These are phyloP conservation scores for Zoanthus gigantus DNA, from an alignment of 92 coral and sea anemone genomes.

Conservation along the genomic window DNA sequence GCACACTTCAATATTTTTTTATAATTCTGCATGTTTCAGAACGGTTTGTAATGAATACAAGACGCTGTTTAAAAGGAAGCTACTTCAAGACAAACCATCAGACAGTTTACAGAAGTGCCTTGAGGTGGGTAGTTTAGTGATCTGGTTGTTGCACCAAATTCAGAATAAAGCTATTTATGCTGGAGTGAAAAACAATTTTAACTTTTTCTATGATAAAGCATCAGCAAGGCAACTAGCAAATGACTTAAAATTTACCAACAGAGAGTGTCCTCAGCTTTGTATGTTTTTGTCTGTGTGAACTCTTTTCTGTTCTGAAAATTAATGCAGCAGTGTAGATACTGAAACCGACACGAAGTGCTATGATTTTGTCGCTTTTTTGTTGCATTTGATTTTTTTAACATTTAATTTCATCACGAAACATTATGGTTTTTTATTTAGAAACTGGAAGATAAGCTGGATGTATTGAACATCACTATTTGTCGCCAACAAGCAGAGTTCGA, in stretches of 20 bases:
- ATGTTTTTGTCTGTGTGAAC: background rate
- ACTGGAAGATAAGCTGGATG: conserved; percentile 87
- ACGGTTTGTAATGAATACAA: conserved; percentile 81
- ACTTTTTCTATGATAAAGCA: too few relatives aligned
- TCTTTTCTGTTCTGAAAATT: background rate
- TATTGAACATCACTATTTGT: conserved; percentile 92
- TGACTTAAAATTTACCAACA: too few relatives aligned
- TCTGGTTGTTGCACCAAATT: background rate
- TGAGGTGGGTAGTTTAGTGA: conserved; percentile 54
- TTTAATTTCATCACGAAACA: background rate
- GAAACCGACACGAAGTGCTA: too few relatives aligned
- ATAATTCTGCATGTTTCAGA: conserved; percentile 27
- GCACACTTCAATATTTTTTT: too few relatives aligned
- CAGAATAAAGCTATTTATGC: too few relatives aligned
- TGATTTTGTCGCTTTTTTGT: too few relatives aligned
- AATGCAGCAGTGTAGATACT: too few relatives aligned
- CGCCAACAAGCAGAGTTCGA: conserved; percentile 94
- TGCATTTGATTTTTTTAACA: background rate
- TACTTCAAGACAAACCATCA: conserved; percentile 78
- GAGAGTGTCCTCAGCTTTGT: too few relatives aligned
- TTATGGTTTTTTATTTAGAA: conserved; percentile 38
- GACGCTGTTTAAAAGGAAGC: conserved; percentile 76
- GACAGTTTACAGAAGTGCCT: conserved; percentile 73
- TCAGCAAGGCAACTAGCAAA: too few relatives aligned
- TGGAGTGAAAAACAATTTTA: too few relatives aligned